Evolutionary conservation across 2,888 invertebrate species (phyloP).

Genomic region (Cremastobaeus sp.): DNA sequence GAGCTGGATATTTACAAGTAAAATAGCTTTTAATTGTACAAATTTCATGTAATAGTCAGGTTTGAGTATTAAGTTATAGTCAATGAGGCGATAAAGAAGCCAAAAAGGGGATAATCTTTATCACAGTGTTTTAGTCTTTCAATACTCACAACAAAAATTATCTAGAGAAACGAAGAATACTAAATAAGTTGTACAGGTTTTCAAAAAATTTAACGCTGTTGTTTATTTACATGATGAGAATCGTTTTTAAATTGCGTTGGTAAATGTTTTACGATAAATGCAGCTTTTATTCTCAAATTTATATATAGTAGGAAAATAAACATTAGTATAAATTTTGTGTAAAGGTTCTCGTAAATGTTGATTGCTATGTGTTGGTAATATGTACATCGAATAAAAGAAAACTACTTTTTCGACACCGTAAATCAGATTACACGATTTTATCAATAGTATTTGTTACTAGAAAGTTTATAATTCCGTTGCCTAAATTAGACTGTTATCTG

Average conservation of each 20-base stretch:
- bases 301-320: background rate
- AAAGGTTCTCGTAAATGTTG: too few relatives aligned
- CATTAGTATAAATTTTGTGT: too few relatives aligned
- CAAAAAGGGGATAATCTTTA: constrained; percentile 58
- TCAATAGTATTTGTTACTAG: too few relatives aligned
- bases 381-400: too few relatives aligned
- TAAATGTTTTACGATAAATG: background rate
- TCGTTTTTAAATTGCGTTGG: too few relatives aligned
- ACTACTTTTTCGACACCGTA: too few relatives aligned
- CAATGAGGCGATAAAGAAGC: constrained; percentile 39
- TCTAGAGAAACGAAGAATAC: constrained; percentile 10
- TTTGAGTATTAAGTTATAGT: constrained; percentile 51
- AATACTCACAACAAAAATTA: constrained; percentile 13
- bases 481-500: background rate
- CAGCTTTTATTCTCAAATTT: background rate
- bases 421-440: too few relatives aligned
- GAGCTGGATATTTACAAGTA: constrained; percentile 26
- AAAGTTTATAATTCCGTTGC: too few relatives aligned
- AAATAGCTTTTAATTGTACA: background rate
- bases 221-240: constrained; percentile 16
- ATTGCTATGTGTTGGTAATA: too few relatives aligned
- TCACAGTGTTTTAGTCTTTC: constrained; percentile 64
- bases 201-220: constrained; percentile 14
- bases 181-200: background rate
- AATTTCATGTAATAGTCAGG: constrained; percentile 10